Base-by-base conservation (phyloP, 2,113 vertebrate genomes). In the Alethe diademata region DNA sequence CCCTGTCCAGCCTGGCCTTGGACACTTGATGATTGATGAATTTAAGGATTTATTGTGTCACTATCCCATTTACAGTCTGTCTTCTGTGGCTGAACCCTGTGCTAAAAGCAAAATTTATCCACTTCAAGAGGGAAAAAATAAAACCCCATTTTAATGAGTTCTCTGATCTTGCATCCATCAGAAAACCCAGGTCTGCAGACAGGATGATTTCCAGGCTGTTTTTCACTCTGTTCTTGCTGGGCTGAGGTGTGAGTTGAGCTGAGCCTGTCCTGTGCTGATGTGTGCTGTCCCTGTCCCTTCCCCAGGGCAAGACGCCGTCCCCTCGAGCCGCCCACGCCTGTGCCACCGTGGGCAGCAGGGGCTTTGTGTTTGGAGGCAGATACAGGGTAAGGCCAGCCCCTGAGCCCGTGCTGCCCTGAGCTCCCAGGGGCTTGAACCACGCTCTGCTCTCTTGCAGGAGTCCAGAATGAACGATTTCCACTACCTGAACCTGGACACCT, bases 311-410 rank as follows among this genome's bases (percentile, higher is more conserved):
- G 88, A 96, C 98, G 1, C 99, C 99, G 0, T 99, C 99, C 0
- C 99, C 99, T 6, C 98, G 99, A 22, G 99, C 99, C 9, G 99
- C 99, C 64, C 99, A 99, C 9, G 99, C 99, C 82, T 99, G 99
- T 18, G 99, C 99, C 24, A 98, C 99, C 1, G 89, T 99, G 8
- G 99, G 98, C 45, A 99, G 99, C 98, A 96, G 98, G 95, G 99
- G 99, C 12, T 99, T 98, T 26, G 98, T 99, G 70, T 99, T 99
- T 19, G 99, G 99, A 50, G 99, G 99, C 87, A 97, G 99, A 96
- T 99, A 99, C 69, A 98, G 98, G 94, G 99, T 99, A 93, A 97
- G 98, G 35, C 35, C 31, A 19, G 26, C 28, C 56, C 60, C 9
- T 11, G 23, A 35, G 18, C 57, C 57, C 14, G 20, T 6, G 9